Evolutionary conservation across 2,797 vertebrate genomes (phyloP), one percentile per base, ranked within the genome.

Genomic region (Hirundo rustica): DNA sequence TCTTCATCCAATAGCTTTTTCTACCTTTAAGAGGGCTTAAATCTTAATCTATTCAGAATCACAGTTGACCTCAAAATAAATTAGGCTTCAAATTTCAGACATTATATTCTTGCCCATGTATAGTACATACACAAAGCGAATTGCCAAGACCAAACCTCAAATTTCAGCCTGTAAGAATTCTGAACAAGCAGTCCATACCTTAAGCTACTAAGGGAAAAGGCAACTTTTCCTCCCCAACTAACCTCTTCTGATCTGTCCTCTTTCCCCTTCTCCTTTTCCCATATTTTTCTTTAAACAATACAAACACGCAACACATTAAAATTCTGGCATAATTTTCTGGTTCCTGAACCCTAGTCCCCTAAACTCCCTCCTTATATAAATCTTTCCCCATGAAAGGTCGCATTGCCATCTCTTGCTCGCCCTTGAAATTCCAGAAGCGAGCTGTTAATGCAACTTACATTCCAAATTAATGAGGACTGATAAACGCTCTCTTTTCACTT

Each of bases 401-500:
- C 95, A 96, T 96, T 96, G 97, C 90, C 96, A 97, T 97, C 96
- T 95, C 93, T 93, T 83, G 89, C 78, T 82, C 68, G 92, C 89
- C 96, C 95, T 97, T 96, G 94, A 97, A 95, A 97, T 97, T 97
- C 96, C 97, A 96, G 70, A 95, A 95, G 91, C 40, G 1, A 97
- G 94, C 81, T 95, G 96, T 92, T 97, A 97, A 94, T 96, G 73
- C 82, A 95, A 95, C 81, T 95, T 93, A 89, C 97, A 97, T 97
- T 97, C 96, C 96, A 96, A 96, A 96, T 97, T 97, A 97, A 97
- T 95, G 96, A 97, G 96, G 89, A 91, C 40, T 88, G 95, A 97
- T 96, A 96, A 95, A 96, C 96, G 93, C 72, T 91, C 92, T 87
- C 81, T 95, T 94, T 94, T 91, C 71, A 60, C 82, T 95, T 86